Conservation (phyloP, 2,113 vertebrate genomes). For the Leucosticte australis region DNA sequence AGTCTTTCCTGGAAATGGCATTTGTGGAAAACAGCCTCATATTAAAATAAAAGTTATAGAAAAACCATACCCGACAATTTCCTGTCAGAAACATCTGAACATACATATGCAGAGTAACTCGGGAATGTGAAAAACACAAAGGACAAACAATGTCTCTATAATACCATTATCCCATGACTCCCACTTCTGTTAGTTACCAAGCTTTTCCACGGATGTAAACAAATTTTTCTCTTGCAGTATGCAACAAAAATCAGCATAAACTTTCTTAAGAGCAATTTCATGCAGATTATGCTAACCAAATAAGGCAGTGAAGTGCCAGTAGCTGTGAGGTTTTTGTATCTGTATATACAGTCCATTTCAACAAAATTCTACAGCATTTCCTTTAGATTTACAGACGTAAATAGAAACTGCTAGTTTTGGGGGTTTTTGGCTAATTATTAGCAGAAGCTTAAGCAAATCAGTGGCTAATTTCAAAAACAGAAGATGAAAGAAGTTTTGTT, state of each 20-base stretch:
- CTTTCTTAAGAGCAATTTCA: conserved; percentile 58
- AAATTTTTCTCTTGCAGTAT: conserved; percentile 57
- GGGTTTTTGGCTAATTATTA: conserved; percentile 62
- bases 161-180: conserved; percentile 44
- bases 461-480: conserved; percentile 72
- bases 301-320: conserved; percentile 71
- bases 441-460: conserved; percentile 77
- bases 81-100: conserved; percentile 48
- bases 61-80: conserved; percentile 39
- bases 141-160: conserved; percentile 1
- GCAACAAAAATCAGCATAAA: conserved; percentile 68
- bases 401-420: conserved; percentile 68
- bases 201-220: conserved; percentile 56
- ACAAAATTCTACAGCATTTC: conserved; percentile 77
- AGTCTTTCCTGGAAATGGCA: conserved; percentile 58
- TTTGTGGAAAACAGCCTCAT: conserved; percentile 57
- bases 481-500: conserved; percentile 57
- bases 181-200: conserved; percentile 25
- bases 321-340: conserved; percentile 67
- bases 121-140: conserved; percentile 42
- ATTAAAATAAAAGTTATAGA: conserved; percentile 51
- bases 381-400: conserved; percentile 76
- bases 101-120: conserved; percentile 23
- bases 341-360: conserved; percentile 73
- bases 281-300: conserved; percentile 73